Evolutionary conservation across 1,140 invertebrate genomes (phyloP).

Genomic region (Caligus rogercresseyi): DNA sequence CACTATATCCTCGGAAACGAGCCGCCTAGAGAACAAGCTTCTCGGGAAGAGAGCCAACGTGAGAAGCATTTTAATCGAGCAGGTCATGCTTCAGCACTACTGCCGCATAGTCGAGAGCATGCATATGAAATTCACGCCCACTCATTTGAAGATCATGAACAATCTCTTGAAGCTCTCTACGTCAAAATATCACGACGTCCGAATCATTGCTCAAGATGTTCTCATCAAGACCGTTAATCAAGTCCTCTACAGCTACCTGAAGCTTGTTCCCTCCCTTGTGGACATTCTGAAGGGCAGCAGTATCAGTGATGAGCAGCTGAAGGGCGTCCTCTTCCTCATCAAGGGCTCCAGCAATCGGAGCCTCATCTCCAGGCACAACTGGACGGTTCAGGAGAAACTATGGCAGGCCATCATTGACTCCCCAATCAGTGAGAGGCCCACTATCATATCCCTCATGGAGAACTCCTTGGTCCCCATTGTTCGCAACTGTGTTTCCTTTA

Average conservation of each 20-base stretch:
- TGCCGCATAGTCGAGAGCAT: constrained; percentile 24
- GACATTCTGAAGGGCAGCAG: constrained; percentile 26
- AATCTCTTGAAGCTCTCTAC: constrained; percentile 29
- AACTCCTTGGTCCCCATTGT: constrained; percentile 30
- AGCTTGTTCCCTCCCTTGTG: constrained; percentile 31
- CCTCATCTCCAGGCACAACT: constrained; percentile 33
- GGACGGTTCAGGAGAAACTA: constrained; percentile 30
- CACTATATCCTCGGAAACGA: constrained; percentile 13
- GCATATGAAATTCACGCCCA: constrained; percentile 26
- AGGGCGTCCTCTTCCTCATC: constrained; percentile 37
- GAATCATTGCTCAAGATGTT: constrained; percentile 32
- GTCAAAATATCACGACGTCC: constrained; percentile 32
- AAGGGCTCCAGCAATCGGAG: constrained; percentile 26
- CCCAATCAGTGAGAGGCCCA: constrained; percentile 32
- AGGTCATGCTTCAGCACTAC: constrained; percentile 33
- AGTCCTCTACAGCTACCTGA: constrained; percentile 32
- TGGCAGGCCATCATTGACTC: constrained; percentile 12
- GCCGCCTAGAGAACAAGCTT: constrained; percentile 31
- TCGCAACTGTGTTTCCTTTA: background rate
- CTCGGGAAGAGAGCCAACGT: constrained; percentile 30
- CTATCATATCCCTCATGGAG: constrained; percentile 35
- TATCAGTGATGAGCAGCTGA: constrained; percentile 34
- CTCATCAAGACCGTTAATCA: constrained; percentile 29
- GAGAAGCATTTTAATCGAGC: constrained; percentile 32
- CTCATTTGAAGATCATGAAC: constrained; percentile 28